These are phyloP conservation scores for Conus ventricosus DNA, from an alignment of 1,140 invertebrate genomes.

Conservation along the genomic window DNA sequence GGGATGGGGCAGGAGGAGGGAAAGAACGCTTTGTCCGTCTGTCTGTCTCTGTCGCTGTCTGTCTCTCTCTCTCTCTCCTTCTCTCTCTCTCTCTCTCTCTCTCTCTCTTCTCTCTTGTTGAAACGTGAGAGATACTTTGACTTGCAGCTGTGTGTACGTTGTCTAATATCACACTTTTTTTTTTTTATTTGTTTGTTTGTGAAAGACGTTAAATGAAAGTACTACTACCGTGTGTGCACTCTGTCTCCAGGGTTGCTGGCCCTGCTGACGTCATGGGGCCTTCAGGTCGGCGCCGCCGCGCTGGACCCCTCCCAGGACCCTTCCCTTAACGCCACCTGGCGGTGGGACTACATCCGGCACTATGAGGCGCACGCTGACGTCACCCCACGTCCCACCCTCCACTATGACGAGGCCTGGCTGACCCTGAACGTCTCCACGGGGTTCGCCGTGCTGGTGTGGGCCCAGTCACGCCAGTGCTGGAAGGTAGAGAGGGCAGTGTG, in stretches of 20 bases:
- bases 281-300: not conserved
- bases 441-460: constrained; percentile 57
- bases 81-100: not conserved
- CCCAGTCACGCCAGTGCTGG: constrained; percentile 60
- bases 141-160: too few relatives aligned
- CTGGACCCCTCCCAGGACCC: not conserved
- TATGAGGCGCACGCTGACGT: constrained; percentile 29
- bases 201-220: not conserved
- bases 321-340: not conserved
- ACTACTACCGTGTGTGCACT: too few relatives aligned
- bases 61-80: not conserved
- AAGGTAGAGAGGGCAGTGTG: constrained; percentile 47
- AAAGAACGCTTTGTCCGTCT: not conserved
- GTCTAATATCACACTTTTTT: too few relatives aligned
- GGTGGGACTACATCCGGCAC: constrained; percentile 36
- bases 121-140: not conserved
- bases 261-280: not conserved
- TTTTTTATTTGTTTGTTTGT: too few relatives aligned
- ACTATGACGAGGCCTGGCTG: constrained; percentile 61
- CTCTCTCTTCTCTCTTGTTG: not conserved
- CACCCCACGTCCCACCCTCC: constrained; percentile 46
- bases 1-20: too few relatives aligned
- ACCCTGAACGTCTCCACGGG: constrained; percentile 58
- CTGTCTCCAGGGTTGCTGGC: not conserved
- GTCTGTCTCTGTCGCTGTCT: not conserved